Percentiles rank a stretch among this genome's conserved stretches.
These are phyloP conservation scores for Aporophyla nigra DNA, from an alignment of 2,888 invertebrate species.

Conservation along the genomic window DNA sequence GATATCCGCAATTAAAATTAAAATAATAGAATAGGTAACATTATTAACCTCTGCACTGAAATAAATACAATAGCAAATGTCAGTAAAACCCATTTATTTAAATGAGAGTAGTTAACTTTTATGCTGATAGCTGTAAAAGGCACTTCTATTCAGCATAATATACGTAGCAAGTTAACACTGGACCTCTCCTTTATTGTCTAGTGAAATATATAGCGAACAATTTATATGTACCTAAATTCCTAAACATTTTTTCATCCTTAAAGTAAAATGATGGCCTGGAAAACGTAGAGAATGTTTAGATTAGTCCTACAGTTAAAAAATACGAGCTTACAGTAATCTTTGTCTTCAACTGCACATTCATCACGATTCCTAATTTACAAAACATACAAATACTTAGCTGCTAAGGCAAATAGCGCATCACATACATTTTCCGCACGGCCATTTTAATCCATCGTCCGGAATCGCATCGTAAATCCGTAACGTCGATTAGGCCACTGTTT, in stretches of 20 bases:
- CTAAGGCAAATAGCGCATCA: conserved; percentile 53
- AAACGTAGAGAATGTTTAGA: background rate
- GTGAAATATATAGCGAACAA: background rate
- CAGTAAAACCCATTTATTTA: conserved; percentile 40
- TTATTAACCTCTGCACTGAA: conserved; percentile 27
- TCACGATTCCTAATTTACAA: conserved; percentile 26
- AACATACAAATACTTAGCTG: conserved; percentile 52
- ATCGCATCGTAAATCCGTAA: conserved; percentile 79
- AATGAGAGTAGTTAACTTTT: conserved; percentile 54
- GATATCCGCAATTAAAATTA: conserved; percentile 30
- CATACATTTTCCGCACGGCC: conserved; percentile 74
- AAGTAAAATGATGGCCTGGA: background rate
- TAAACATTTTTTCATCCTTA: background rate
- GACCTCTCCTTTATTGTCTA: background rate
- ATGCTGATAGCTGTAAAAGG: conserved; percentile 28
- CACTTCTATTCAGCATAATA: conserved; percentile 22
- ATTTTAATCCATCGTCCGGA: conserved; percentile 76
- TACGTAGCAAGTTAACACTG: background rate
- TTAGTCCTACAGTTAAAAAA: conserved; percentile 10
- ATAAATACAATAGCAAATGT: conserved; percentile 36
- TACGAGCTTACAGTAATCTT: conserved; percentile 2
- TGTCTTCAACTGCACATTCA: background rate
- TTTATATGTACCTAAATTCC: background rate
- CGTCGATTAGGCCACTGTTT: conserved; percentile 79
- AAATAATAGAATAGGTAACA: conserved; percentile 42